A percentile compares a stretch with the other conserved stretches of the same genome.
Evolutionary conservation across 2,797 vertebrate species (phyloP).

Genomic region (Danio albolineatus): DNA sequence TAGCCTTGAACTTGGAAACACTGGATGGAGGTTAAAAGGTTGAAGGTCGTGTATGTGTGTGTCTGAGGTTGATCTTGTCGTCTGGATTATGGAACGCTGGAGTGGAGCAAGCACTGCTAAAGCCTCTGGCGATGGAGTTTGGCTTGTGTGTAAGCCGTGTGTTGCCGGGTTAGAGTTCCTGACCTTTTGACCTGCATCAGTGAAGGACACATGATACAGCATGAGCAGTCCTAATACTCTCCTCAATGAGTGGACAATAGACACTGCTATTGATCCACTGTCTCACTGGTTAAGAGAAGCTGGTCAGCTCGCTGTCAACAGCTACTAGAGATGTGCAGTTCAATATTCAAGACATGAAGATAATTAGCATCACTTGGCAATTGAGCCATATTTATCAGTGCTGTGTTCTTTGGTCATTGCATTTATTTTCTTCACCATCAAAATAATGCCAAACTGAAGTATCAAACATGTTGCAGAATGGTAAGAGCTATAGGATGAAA

Average conservation of each 20-base stretch:
- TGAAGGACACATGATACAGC: conserved; percentile 74
- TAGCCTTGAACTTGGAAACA: conserved; percentile 70
- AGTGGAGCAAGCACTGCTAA: conserved; percentile 19
- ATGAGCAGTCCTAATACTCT: conserved; percentile 74
- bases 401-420: neutral
- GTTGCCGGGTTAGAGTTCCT: conserved; percentile 64
- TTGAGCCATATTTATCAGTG: neutral
- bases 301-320: conserved; percentile 56
- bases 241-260: conserved; percentile 79
- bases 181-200: conserved; percentile 71
- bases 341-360: conserved; percentile 1
- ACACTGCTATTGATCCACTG: conserved; percentile 77
- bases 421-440: no score
- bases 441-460: no score
- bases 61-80: conserved; percentile 52
- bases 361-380: neutral
- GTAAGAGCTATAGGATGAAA: no score
- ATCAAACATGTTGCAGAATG: no score
- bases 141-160: conserved; percentile 68
- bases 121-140: conserved; percentile 64
- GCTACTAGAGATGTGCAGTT: conserved; percentile 38
- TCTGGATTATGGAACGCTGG: conserved; percentile 47
- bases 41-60: conserved; percentile 50
- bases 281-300: conserved; percentile 62
- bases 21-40: conserved; percentile 56